These are phyloP conservation scores for Heliconius aoede DNA, from an alignment of 2,888 invertebrate species.

Conservation along the genomic window DNA sequence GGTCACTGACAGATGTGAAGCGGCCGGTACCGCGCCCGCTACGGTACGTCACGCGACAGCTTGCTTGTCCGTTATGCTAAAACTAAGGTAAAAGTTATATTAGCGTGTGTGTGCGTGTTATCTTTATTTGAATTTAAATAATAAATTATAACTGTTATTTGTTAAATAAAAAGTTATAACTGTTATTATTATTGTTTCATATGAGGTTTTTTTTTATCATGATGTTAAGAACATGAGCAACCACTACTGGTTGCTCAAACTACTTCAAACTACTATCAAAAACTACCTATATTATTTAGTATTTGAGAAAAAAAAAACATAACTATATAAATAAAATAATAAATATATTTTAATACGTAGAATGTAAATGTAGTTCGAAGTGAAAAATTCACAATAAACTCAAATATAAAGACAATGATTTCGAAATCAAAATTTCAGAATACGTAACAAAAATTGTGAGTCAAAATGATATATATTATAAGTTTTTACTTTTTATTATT, in stretches of 20 bases:
- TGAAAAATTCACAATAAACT: too few relatives aligned
- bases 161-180: not conserved
- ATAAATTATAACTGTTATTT: not conserved
- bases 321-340: too few relatives aligned
- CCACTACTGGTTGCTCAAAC: too few relatives aligned
- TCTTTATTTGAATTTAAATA: not conserved
- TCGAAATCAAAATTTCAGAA: not conserved
- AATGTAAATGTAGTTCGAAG: too few relatives aligned
- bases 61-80: slow-evolving; percentile 71
- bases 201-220: too few relatives aligned
- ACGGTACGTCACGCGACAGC: slow-evolving; percentile 70
- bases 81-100: slow-evolving; percentile 56
- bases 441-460: not conserved
- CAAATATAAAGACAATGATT: too few relatives aligned
- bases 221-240: too few relatives aligned
- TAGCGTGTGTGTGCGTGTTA: not conserved
- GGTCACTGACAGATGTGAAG: slow-evolving; percentile 69
- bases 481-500: too few relatives aligned
- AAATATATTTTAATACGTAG: too few relatives aligned
- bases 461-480: not conserved
- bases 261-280: too few relatives aligned
- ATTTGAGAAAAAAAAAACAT: too few relatives aligned
- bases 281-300: too few relatives aligned
- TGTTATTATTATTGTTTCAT: not conserved
- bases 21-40: slow-evolving; percentile 54